Conservation (phyloP, 2,113 vertebrate genomes). For the Syngnathus floridae region DNA sequence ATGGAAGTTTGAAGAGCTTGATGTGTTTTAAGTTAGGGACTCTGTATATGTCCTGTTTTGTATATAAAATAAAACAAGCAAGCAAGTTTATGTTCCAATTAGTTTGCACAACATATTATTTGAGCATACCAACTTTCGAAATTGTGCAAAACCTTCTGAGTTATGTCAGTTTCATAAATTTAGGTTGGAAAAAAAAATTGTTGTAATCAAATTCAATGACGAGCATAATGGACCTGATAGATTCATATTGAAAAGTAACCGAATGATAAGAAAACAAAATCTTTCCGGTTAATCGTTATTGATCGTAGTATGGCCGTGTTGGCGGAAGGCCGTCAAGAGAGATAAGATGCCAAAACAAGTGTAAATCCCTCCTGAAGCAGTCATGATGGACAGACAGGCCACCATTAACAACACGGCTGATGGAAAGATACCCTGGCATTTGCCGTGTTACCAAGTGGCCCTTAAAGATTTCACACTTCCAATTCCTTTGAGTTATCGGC, state of each 20-base stretch:
- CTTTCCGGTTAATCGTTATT: not conserved
- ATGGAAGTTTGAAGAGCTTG: slow-evolving; percentile 80
- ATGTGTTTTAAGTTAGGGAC: slow-evolving; percentile 58
- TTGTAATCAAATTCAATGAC: not conserved
- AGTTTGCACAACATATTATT: no score
- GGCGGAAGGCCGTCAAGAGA: slow-evolving; percentile 52
- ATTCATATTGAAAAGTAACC: not conserved
- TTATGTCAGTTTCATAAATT: not conserved
- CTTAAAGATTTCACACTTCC: slow-evolving; percentile 98
- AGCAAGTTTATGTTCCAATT: no score
- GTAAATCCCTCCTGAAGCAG: slow-evolving; percentile 84
- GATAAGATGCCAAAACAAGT: slow-evolving; percentile 87
- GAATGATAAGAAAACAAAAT: not conserved
- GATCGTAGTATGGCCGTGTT: slow-evolving; percentile 45
- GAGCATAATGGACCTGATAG: not conserved
- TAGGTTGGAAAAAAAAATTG: not conserved
- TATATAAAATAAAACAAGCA: no score
- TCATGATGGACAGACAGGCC: slow-evolving; percentile 93
- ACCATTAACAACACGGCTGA: slow-evolving; percentile 91
- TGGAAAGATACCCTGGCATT: slow-evolving; percentile 98
- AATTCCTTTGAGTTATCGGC: slow-evolving; percentile 98
- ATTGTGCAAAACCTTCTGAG: not conserved
- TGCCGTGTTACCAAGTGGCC: slow-evolving; percentile 88
- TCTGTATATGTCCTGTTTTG: slow-evolving; percentile 9
- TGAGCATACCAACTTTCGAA: no score